Evolutionary conservation across 2,797 vertebrate genomes (phyloP).

Genomic region (Pangasius krempfi): DNA sequence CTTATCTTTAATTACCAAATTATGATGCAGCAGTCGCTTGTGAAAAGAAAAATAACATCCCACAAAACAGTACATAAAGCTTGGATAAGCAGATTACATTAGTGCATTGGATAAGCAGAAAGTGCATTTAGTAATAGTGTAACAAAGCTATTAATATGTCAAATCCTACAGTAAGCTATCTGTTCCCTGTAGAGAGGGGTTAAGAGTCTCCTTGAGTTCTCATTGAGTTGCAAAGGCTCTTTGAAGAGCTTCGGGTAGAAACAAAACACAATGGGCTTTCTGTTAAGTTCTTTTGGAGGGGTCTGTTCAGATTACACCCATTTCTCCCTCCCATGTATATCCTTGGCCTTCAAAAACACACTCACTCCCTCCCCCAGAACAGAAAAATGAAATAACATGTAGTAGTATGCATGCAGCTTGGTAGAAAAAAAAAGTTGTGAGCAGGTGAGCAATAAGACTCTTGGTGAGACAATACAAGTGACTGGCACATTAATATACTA

Average conservation of each 20-base stretch:
- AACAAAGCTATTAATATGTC: slow-evolving; percentile 28
- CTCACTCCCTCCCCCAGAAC: neutral
- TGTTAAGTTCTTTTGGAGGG: slow-evolving; percentile 46
- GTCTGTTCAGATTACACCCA: slow-evolving; percentile 50
- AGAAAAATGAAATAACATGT: neutral
- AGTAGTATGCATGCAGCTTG: neutral
- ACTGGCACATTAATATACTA: slow-evolving; percentile 14
- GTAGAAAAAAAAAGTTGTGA: neutral
- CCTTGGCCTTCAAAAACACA: slow-evolving; percentile 15
- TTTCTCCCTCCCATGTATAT: slow-evolving; percentile 22
- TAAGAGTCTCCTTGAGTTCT: slow-evolving; percentile 25
- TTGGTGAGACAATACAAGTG: neutral
- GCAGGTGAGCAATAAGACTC: neutral
- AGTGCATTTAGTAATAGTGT: neutral
- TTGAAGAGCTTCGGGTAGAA: slow-evolving; percentile 42
- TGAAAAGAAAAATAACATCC: slow-evolving; percentile 7
- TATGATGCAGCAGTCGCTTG: slow-evolving; percentile 6
- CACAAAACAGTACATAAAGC: slow-evolving; percentile 12
- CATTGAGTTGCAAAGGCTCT: slow-evolving; percentile 22
- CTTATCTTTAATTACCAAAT: slow-evolving; percentile 26
- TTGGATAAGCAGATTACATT: slow-evolving; percentile 17
- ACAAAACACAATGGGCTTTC: slow-evolving; percentile 54
- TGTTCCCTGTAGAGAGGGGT: slow-evolving; percentile 4
- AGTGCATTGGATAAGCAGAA: too few species aligned
- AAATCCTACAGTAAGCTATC: slow-evolving; percentile 11